Evolutionary conservation across 1,140 invertebrate species (phyloP), one percentile per base, ranked within the genome.

Genomic region (Solenopsis fugax): DNA sequence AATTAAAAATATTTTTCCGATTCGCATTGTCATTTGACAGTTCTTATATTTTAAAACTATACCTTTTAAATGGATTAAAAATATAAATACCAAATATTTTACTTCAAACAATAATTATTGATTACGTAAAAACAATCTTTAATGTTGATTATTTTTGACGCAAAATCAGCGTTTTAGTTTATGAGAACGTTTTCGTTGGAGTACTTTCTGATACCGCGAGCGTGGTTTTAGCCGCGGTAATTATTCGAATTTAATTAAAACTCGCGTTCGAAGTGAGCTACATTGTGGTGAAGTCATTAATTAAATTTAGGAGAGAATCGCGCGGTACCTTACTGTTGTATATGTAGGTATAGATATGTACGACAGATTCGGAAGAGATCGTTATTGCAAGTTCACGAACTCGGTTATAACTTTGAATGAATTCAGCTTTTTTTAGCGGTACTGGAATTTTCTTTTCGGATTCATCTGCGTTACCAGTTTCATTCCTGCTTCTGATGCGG

Each of bases 221-320:
- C 80, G 24, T 60, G 80, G 69, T 82, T 82, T 82, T 73, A 52
- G 80, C 67, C 80, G 80, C 54, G 80, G 90, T 81, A 90, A 91
- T 93, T 93, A 91, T 89, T 91, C 84, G 84, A 91, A 90, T 92
- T 92, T 93, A 93, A 93, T 93, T 93, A 91, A 93, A 93, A 93
- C 91, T 93, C 89, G 78, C 72, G 78, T 75, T 73, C 16, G 21
- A 71, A 52, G 21, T 67, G 29, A 84, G 18, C 18, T 84, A n/a
- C 45, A 21, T 24, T 37, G n/a, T 54, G 80, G 72, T 81, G 81
- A 86, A 71, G 86, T 93, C 91, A 91, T 93, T 93, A 92, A 90
- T 91, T 91, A 77, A 72, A 88, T 81, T 88, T 86, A 89, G 88
- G 89, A 65, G 80, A 80, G 87, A 88, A 80, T 80, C 24, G 88